phyloP scores from a whole-genome alignment of 2,113 vertebrate genomes.

The Setophaga coronata region DNA sequence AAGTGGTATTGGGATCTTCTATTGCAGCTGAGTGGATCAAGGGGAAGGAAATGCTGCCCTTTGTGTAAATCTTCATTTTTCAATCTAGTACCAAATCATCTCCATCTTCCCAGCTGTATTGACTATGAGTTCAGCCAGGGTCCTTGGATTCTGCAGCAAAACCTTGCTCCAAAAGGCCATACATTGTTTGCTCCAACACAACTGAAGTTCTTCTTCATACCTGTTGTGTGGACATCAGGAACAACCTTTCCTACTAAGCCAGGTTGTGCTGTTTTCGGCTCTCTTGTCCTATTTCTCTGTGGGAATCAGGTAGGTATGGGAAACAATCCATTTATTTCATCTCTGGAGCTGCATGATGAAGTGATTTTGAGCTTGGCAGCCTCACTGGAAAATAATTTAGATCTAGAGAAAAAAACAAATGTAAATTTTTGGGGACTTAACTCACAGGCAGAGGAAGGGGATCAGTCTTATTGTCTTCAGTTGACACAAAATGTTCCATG shows the following conservation, averaged over 20 bases:
- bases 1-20: not conserved
- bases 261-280: not conserved
- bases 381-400: conserved; percentile 35
- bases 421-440: conserved; percentile 44
- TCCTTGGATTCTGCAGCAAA: not conserved
- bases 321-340: not conserved
- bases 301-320: not conserved
- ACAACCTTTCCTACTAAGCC: not conserved
- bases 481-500: conserved; percentile 49
- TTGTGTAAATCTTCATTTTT: not conserved
- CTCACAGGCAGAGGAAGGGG: not conserved
- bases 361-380: conserved; percentile 31
- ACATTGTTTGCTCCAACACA: not conserved
- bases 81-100: not conserved
- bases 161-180: not conserved
- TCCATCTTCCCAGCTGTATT: not conserved
- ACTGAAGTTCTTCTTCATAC: not conserved
- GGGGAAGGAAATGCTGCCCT: not conserved
- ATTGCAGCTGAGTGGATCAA: not conserved
- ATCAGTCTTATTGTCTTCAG: conserved; percentile 55
- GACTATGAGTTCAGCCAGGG: fast-evolving
- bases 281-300: not conserved
- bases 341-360: conserved; percentile 3
- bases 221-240: not conserved
- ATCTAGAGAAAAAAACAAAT: conserved; percentile 37